phyloP scores from a whole-genome alignment of 1,140 invertebrate species.

The Drosophila pandora region DNA sequence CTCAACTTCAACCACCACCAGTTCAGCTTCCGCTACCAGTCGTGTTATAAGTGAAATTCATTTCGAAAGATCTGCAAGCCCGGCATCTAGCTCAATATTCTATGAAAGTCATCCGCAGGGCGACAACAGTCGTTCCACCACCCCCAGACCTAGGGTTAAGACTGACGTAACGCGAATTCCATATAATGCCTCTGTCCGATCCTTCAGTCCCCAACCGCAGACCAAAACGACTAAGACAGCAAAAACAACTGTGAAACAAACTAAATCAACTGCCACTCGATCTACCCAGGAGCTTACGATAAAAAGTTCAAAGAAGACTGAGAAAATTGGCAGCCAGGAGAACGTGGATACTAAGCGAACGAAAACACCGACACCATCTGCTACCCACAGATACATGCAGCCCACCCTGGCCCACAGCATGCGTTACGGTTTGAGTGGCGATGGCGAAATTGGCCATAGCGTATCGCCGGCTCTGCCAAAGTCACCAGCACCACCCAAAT shows the following conservation, averaged over 20 bases:
- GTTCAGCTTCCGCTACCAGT: conserved; percentile 62
- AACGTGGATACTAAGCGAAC: conserved; percentile 12
- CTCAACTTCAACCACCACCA: conserved; percentile 62
- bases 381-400: conserved; percentile 77
- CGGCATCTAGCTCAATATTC: conserved; percentile 75
- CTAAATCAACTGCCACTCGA: conserved; percentile 28
- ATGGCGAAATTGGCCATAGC: conserved; percentile 50
- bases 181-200: conserved; percentile 60
- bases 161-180: conserved; percentile 76
- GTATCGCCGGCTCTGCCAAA: conserved; percentile 60
- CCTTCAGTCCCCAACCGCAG: conserved; percentile 61
- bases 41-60: conserved; percentile 71
- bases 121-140: conserved; percentile 69
- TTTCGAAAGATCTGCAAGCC: conserved; percentile 68
- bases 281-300: conserved; percentile 34
- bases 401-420: conserved; percentile 73
- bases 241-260: conserved; percentile 35
- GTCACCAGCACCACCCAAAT: conserved; percentile 67
- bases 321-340: conserved; percentile 33
- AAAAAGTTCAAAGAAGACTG: conserved; percentile 34
- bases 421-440: conserved; percentile 56
- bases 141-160: conserved; percentile 69
- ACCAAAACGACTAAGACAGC: conserved; percentile 41
- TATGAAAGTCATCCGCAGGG: conserved; percentile 72
- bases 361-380: conserved; percentile 55